Conservation (phyloP, 2,888 invertebrate species). For the Hirtodrosophila duncani region DNA sequence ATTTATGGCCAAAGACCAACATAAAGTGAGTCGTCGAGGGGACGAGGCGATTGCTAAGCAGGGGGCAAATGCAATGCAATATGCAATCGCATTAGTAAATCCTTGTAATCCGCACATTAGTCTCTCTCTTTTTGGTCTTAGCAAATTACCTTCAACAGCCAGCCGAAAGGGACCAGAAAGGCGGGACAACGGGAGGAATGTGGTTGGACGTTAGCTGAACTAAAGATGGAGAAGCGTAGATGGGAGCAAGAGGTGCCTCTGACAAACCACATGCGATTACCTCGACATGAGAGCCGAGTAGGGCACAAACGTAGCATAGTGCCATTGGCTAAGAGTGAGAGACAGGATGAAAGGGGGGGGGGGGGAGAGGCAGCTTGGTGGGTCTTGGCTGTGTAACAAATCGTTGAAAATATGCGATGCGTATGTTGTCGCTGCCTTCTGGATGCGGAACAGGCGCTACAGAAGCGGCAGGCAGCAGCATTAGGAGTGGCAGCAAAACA, state of each 20-base stretch:
- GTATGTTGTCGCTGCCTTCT: conserved; percentile 48
- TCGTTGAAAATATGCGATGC: conserved; percentile 62
- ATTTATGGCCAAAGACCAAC: conserved; percentile 61
- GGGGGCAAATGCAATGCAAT: conserved; percentile 28
- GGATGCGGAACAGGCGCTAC: conserved; percentile 33
- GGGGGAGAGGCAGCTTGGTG: not conserved
- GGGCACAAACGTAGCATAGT: not conserved
- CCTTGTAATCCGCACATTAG: conserved; percentile 75
- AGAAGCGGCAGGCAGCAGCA: no score
- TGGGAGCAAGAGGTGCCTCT: conserved; percentile 8
- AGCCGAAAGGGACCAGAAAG: conserved; percentile 14
- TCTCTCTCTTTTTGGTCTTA: conserved; percentile 66
- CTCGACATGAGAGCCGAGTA: conserved; percentile 21
- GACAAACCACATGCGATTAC: conserved; percentile 68
- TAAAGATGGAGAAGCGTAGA: not conserved
- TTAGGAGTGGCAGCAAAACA: no score
- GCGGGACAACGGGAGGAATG: not conserved
- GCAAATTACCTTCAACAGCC: conserved; percentile 60
- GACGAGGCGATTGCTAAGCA: conserved; percentile 9
- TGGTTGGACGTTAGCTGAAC: not conserved
- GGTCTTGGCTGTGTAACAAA: conserved; percentile 46
- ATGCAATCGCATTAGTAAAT: conserved; percentile 73
- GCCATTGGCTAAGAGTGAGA: not conserved
- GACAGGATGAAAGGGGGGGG: not conserved
- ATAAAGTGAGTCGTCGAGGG: no score